Conservation (phyloP, 2,113 vertebrate species). For the Chaetorhynchus papuensis region DNA sequence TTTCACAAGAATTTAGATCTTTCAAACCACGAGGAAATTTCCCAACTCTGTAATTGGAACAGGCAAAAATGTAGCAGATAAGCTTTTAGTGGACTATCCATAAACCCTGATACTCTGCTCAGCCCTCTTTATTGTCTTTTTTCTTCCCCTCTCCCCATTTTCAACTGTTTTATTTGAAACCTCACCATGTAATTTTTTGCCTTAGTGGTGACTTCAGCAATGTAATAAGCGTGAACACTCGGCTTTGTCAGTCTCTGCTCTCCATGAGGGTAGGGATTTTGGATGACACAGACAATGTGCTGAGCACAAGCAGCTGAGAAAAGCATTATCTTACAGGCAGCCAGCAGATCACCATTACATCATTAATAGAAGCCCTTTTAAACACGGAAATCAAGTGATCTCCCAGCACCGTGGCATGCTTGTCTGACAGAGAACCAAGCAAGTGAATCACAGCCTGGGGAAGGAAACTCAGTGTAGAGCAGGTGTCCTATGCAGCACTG, state of each 20-base stretch:
- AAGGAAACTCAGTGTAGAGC: background rate
- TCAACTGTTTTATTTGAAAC: background rate
- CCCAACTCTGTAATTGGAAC: background rate
- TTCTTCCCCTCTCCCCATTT: background rate
- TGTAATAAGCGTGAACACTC: background rate
- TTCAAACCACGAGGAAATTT: background rate
- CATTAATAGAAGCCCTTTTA: background rate
- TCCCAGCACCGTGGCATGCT: background rate
- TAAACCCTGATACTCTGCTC: background rate
- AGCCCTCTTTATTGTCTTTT: background rate
- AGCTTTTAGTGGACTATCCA: background rate
- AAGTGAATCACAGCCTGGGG: background rate
- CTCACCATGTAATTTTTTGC: background rate
- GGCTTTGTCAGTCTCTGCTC: background rate
- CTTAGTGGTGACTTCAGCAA: background rate
- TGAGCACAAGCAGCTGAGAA: background rate
- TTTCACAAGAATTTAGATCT: background rate
- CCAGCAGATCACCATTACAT: background rate
- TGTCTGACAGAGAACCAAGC: background rate
- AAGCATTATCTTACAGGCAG: background rate
- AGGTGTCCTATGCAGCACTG: fast-evolving
- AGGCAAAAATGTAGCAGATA: background rate
- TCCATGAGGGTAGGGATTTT: background rate
- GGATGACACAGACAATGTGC: background rate
- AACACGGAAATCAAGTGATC: background rate